These are phyloP conservation scores for Mesocricetus auratus DNA, from an alignment of 2,113 vertebrate species.

Conservation along the genomic window DNA sequence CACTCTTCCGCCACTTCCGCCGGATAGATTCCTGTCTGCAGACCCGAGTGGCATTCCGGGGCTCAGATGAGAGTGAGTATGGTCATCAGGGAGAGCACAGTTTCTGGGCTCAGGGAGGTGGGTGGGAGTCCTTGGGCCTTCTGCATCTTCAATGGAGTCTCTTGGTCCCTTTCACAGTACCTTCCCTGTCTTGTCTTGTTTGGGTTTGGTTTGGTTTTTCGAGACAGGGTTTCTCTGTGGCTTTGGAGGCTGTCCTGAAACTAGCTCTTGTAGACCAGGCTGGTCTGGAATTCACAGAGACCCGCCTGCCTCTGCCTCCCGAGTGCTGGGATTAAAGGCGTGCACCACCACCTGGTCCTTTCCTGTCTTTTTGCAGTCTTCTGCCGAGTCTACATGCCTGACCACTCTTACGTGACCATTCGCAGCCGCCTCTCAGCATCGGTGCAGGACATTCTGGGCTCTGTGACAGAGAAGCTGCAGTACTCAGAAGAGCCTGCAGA, in stretches of 20 bases:
- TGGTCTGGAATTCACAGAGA: no score
- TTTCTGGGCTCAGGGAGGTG: not conserved
- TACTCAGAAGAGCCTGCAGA: conserved; percentile 94
- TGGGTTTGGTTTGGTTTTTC: no score
- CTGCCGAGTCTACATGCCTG: conserved; percentile 97
- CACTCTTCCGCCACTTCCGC: conserved; percentile 96
- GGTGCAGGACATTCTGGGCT: conserved; percentile 96
- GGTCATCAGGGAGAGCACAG: fast-evolving
- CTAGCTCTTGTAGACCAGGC: no score
- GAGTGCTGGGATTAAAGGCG: no score
- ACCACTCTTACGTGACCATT: conserved; percentile 98
- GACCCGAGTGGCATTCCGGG: conserved; percentile 96
- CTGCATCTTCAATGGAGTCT: not conserved
- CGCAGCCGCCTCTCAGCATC: conserved; percentile 96
- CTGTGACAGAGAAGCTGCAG: conserved; percentile 96
- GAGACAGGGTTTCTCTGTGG: no score
- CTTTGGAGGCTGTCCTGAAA: no score
- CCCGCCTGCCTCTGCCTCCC: no score
- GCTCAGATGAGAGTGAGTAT: conserved; percentile 96
- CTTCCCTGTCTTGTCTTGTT: not conserved
- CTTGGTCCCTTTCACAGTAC: not conserved
- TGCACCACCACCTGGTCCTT: no score
- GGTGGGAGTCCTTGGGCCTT: not conserved
- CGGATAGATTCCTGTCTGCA: conserved; percentile 97
- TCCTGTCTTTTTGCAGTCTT: conserved; percentile 89